These are phyloP conservation scores for Apeltes quadracus DNA, from an alignment of 2,113 vertebrate species.

Conservation along the genomic window DNA sequence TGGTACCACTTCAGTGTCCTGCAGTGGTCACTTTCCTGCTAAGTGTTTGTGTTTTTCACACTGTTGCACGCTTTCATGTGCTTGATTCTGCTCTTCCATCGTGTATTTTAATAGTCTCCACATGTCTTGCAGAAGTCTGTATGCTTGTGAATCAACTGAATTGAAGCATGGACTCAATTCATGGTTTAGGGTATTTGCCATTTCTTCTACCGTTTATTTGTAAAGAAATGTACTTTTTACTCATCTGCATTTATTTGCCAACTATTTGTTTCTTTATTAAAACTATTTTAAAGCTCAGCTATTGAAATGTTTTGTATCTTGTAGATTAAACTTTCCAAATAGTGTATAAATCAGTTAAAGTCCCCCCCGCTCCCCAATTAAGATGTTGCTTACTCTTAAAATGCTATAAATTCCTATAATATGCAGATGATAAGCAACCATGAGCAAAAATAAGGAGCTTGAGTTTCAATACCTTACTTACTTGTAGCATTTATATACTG, in stretches of 20 bases:
- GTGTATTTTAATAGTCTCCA: not conserved
- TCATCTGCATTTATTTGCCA: not conserved
- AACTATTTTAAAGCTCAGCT: not conserved
- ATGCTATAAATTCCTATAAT: not conserved
- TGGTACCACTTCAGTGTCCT: not conserved
- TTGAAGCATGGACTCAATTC: not conserved
- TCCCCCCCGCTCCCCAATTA: not conserved
- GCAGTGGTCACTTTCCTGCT: too few species aligned
- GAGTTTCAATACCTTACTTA: too few species aligned
- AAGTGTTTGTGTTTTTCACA: not conserved
- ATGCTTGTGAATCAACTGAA: not conserved
- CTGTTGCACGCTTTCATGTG: not conserved
- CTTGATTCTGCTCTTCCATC: not conserved
- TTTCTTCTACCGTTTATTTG: not conserved
- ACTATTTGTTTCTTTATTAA: not conserved
- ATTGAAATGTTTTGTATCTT: not conserved
- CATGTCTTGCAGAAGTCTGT: constrained; percentile 1
- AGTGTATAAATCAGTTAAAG: not conserved
- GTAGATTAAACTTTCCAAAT: not conserved
- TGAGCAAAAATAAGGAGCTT: too few species aligned
- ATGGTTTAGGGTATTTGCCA: not conserved
- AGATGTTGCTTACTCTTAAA: not conserved
- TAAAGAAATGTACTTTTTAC: not conserved
- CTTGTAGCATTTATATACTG: too few species aligned
- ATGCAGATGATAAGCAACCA: not conserved